phyloP scores from a whole-genome alignment of 2,888 invertebrate genomes.

The Ornithoptera alexandrae region DNA sequence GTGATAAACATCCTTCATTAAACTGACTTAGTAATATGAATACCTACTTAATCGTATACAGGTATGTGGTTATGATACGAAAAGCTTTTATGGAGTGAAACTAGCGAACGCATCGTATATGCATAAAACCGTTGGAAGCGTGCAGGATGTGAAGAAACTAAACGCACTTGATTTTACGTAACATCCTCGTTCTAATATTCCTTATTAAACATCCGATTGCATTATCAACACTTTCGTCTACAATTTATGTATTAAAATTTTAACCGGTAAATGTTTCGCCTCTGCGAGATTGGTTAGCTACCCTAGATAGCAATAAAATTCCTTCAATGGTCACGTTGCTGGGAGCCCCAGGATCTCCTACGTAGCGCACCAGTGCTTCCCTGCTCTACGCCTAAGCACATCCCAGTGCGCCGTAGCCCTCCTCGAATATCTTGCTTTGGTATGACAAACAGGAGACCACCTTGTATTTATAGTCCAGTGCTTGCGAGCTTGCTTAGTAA shows the following conservation, averaged over 20 bases:
- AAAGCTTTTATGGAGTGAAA: slow-evolving; percentile 29
- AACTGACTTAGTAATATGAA: slow-evolving; percentile 35
- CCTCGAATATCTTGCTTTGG: too few species aligned
- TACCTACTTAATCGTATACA: slow-evolving; percentile 14
- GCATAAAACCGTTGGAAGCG: not conserved
- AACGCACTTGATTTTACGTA: slow-evolving; percentile 1
- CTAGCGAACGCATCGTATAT: slow-evolving; percentile 7
- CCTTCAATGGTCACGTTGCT: too few species aligned
- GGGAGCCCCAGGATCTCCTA: too few species aligned
- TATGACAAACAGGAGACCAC: too few species aligned
- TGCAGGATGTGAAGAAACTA: slow-evolving; percentile 24
- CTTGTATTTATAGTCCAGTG: too few species aligned
- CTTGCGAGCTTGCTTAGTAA: too few species aligned
- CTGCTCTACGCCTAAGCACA: too few species aligned
- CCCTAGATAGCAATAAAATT: not conserved
- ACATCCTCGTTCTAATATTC: slow-evolving; percentile 12
- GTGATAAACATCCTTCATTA: slow-evolving; percentile 50
- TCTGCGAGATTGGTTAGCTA: not conserved
- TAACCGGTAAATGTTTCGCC: not conserved
- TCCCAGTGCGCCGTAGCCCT: too few species aligned
- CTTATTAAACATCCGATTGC: not conserved
- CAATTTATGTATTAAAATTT: not conserved
- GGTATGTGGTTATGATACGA: slow-evolving; percentile 22
- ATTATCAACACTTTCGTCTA: not conserved
- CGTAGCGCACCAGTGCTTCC: too few species aligned